These are phyloP conservation scores for Ictalurus furcatus DNA, from an alignment of 2,113 vertebrate species.

Conservation along the genomic window DNA sequence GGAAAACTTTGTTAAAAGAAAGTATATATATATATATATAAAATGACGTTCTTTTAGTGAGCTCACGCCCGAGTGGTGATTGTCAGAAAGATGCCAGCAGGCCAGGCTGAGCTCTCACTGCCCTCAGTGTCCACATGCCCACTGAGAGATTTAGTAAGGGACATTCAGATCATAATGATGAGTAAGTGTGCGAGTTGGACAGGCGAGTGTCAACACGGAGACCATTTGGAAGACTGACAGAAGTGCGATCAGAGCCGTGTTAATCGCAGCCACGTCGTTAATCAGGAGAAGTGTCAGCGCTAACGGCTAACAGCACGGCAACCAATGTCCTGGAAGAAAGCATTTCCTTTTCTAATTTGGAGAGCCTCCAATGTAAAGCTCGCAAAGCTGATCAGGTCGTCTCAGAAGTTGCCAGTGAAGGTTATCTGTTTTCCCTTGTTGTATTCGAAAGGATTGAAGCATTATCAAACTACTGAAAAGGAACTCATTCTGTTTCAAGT, in stretches of 20 bases:
- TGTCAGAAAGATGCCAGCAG: background rate
- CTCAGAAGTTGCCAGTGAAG: conserved; percentile 14
- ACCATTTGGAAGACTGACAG: conserved; percentile 78
- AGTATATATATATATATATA: too few species aligned
- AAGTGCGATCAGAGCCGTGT: conserved; percentile 65
- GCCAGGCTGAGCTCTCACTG: background rate
- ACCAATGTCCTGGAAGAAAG: conserved; percentile 36
- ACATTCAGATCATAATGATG: conserved; percentile 66
- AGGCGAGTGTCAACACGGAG: conserved; percentile 60
- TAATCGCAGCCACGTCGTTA: conserved; percentile 71
- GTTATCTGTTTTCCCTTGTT: conserved; percentile 6
- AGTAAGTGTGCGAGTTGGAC: conserved; percentile 67
- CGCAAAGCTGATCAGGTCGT: conserved; percentile 33
- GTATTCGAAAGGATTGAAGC: conserved; percentile 23
- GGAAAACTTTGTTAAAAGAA: background rate
- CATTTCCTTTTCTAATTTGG: conserved; percentile 70
- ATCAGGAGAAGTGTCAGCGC: conserved; percentile 69
- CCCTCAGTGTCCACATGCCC: background rate
- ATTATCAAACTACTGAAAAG: background rate
- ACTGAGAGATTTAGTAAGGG: conserved; percentile 68
- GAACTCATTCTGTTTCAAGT: conserved; percentile 29
- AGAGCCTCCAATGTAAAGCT: conserved; percentile 66
- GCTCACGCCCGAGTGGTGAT: background rate
- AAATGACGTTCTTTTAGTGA: background rate
- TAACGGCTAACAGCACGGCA: conserved; percentile 52